These are phyloP conservation scores for Indicator maculatus DNA, from an alignment of 2,113 vertebrate genomes.

Conservation along the genomic window DNA sequence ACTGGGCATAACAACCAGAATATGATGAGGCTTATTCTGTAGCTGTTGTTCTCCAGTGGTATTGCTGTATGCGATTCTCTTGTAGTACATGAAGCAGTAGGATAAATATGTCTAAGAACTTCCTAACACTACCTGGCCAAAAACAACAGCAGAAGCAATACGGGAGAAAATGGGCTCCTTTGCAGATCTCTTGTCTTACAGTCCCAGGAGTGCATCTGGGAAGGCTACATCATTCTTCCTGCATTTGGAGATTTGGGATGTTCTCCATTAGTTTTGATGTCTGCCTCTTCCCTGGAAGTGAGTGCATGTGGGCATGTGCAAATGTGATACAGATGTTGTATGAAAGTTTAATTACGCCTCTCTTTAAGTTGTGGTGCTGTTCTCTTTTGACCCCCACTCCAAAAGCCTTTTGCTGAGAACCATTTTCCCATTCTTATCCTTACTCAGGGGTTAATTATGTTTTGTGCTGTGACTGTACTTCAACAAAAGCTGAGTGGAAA, in stretches of 20 bases:
- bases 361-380: background rate
- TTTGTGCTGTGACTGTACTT: background rate
- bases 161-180: background rate
- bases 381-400: background rate
- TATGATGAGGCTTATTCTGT: slow-evolving; percentile 22
- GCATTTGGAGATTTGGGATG: background rate
- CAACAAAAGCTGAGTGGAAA: background rate
- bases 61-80: background rate
- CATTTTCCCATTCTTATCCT: background rate
- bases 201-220: background rate
- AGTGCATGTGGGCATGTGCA: slow-evolving; percentile 37
- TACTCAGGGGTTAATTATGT: slow-evolving; percentile 12
- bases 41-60: slow-evolving; percentile 15
- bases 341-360: slow-evolving; percentile 11
- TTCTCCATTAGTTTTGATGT: slow-evolving; percentile 65
- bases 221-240: slow-evolving; percentile 25
- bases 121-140: background rate
- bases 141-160: background rate
- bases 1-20: background rate
- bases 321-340: slow-evolving; percentile 63
- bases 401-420: slow-evolving; percentile 28
- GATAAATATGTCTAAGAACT: background rate
- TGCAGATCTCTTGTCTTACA: background rate
- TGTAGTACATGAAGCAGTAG: background rate
- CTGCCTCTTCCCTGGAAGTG: slow-evolving; percentile 34